Base-by-base conservation (phyloP, 2,888 invertebrate genomes). In the Aleiodes alternator region DNA sequence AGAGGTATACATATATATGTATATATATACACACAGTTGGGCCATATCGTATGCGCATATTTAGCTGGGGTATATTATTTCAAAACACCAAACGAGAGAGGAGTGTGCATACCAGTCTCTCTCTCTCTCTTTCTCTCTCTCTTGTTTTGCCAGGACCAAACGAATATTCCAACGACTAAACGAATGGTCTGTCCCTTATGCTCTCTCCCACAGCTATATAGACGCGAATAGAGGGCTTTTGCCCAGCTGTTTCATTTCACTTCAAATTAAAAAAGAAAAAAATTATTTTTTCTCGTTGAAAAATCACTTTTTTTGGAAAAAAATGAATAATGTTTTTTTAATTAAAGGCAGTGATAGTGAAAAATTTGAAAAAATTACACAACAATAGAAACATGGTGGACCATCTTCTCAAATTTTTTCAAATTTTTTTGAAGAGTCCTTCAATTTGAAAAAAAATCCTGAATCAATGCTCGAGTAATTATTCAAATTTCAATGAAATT, bases 1-100 rank as follows among this genome's bases (percentile, higher is more conserved):
- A 23, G 48, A 68, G 34, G n/a, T 23, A 23, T 23, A 23, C 2
- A 23, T 23, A 23, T 23, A 23, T 23, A 23, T 23, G 2, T 23
- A 23, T 23, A 23, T 23, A 23, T 23, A 23, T 23, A 23, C 48
- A 43, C 53, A 53, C 43, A 43, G 43, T 29, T 31, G 51, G 16
- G 51, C 9, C 9, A 83, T 83, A 82, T 80, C 80, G 81, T 84
- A 85, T 86, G 84, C 81, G 84, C 85, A 86, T 85, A 84, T 85
- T 86, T 83, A 82, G 81, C 76, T 69, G 73, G 73, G 74, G 77
- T 77, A 80, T 84, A 84, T 84, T 84, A 84, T 85, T 83, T 82
- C 82, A 83, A 84, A 85, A 83, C 80, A 84, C 77, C 70, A 29
- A 5, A n/a, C 31, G 31, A 34, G 69, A 72, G 74, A 79, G 77